Conservation (phyloP, 2,888 invertebrate species). For the Melieria crassipennis region DNA sequence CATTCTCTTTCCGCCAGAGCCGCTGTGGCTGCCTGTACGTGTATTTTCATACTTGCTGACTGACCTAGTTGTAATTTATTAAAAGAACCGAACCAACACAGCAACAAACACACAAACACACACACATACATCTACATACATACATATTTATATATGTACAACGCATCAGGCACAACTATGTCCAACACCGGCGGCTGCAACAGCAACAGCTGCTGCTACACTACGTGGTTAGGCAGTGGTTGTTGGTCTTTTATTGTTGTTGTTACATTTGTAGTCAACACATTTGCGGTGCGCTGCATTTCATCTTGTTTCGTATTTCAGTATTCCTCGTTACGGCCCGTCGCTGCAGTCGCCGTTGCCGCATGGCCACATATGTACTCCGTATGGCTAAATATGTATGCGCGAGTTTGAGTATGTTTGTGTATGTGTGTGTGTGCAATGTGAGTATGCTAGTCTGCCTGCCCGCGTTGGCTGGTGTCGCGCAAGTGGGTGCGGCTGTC, state of each 20-base stretch:
- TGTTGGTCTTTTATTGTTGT: conserved; percentile 31
- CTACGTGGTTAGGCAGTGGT: conserved; percentile 30
- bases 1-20: background rate
- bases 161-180: background rate
- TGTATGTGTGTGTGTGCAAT: too few relatives aligned
- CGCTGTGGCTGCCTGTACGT: conserved; percentile 14
- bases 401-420: too few relatives aligned
- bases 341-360: too few relatives aligned
- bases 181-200: background rate
- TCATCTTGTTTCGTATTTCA: background rate
- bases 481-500: conserved; percentile 38
- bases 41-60: conserved; percentile 24
- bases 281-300: too few relatives aligned
- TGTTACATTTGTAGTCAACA: too few relatives aligned
- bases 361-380: too few relatives aligned
- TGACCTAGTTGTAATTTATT: conserved; percentile 41
- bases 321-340: conserved; percentile 14
- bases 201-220: conserved; percentile 4
- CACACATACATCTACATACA: background rate
- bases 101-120: background rate
- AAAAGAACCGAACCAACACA: conserved; percentile 28
- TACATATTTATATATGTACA: conserved; percentile 21
- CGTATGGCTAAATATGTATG: too few relatives aligned
- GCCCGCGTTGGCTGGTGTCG: too few relatives aligned
- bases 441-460: too few relatives aligned